These are phyloP conservation scores for Pterocles burchelli DNA, from an alignment of 2,113 vertebrate species.

Conservation along the genomic window DNA sequence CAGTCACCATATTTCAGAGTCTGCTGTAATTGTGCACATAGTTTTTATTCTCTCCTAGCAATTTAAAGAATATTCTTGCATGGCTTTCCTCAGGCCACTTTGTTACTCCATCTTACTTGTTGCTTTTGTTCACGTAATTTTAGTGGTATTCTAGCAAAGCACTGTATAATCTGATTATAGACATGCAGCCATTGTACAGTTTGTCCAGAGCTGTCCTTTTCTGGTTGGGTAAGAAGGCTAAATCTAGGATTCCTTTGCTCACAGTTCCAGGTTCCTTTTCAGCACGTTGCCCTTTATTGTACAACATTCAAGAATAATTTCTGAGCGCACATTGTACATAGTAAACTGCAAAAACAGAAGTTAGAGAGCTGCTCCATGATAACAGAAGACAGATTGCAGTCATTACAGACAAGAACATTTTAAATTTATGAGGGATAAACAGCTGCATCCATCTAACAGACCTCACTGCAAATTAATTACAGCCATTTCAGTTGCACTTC, in stretches of 20 bases:
- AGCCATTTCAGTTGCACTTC: slow-evolving; percentile 9
- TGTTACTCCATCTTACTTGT: not conserved
- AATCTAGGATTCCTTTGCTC: not conserved
- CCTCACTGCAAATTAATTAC: not conserved
- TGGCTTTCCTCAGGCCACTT: not conserved
- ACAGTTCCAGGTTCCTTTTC: not conserved
- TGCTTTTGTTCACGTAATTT: not conserved
- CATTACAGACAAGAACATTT: not conserved
- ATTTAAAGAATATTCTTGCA: not conserved
- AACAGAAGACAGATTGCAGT: not conserved
- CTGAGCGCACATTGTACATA: not conserved
- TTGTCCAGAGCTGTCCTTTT: not conserved
- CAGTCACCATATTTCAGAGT: not conserved
- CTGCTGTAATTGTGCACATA: not conserved
- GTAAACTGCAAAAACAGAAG: not conserved
- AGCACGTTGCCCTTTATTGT: not conserved
- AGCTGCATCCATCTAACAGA: not conserved
- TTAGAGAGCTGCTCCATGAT: not conserved
- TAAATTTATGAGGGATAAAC: not conserved
- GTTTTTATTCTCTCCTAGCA: not conserved
- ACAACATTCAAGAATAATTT: not conserved
- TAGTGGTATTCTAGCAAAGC: not conserved
- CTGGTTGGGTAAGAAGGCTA: not conserved
- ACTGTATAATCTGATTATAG: not conserved
- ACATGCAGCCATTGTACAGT: not conserved